Base-by-base conservation (phyloP, 64 coral and sea anemone species). In the Acropora tenuis region DNA sequence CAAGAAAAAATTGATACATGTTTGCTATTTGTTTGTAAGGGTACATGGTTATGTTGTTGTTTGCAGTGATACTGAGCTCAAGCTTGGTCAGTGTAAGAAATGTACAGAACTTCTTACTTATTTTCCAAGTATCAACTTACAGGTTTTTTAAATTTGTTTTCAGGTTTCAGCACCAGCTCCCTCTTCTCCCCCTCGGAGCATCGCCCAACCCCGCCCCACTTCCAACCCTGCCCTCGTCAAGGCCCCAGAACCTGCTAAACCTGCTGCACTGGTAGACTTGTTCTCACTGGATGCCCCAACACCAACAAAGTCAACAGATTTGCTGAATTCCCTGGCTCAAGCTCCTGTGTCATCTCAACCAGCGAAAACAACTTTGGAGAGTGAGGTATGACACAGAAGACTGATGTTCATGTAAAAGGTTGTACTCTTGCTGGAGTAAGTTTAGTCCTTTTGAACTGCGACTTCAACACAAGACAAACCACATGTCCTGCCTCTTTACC, bases 221-320 rank as follows among this genome's bases (percentile, higher is more conserved):
- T 71, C 82, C 18, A 65, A 69, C 18, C 63, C 86, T 88, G 45
- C 73, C 72, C 3, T 49, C 41, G 86, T 88, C 49, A 88, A 88
- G 50, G 75, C 59, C 12, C 75, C 91, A 49, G 57, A 84, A 47
- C 47, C 76, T 18, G 82, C 83, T 61, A 87, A 93, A n/a, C 75
- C 91, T 13, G 50, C 82, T 30, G 74, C 84, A 5, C 86, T 86
- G 8, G 75, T 80, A 46, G 91, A 93, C 48, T 41, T 93, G 12
- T 11, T 93, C 20, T 93, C 91, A 1, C 59, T 93, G 20, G 91
- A 93, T 60, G 80, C 75, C 42, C 82, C 82, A 49, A n/a, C 72
- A 15, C 47, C 90, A 40, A 53, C 86, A 58, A 2, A 48, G 19
- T 47, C 86, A 13, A 72, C 16, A 75, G 69, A 73, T 60, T 58